Conservation (phyloP, 2,797 vertebrate genomes). For the Sus cebifrons region DNA sequence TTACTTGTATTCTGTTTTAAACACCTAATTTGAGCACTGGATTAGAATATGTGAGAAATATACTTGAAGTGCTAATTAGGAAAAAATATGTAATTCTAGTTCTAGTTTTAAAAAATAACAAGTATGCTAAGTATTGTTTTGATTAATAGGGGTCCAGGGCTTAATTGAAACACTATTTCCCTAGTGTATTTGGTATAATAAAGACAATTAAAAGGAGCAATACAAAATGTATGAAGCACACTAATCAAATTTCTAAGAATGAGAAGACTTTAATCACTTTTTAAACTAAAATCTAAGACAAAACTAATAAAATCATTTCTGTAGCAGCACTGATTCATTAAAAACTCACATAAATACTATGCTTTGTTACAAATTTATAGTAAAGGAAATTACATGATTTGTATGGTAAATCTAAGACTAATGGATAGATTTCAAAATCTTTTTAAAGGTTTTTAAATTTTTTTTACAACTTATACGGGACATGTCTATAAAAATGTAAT, state of each 20-base stretch:
- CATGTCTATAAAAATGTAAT: constrained; percentile 13
- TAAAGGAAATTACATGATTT: constrained; percentile 24
- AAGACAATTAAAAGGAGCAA: constrained; percentile 49
- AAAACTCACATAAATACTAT: constrained; percentile 24
- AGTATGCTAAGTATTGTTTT: constrained; percentile 50
- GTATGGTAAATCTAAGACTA: neutral
- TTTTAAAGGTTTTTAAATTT: neutral
- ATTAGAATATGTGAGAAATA: constrained; percentile 40
- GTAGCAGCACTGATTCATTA: neutral
- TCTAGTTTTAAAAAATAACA: constrained; percentile 43
- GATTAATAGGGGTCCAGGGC: neutral
- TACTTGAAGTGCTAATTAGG: constrained; percentile 37
- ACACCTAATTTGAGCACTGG: constrained; percentile 41
- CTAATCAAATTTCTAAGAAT: constrained; percentile 58
- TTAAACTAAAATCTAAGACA: constrained; percentile 52
- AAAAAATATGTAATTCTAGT: constrained; percentile 56
- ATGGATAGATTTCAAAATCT: neutral
- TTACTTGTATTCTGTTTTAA: neutral
- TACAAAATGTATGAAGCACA: neutral
- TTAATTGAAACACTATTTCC: constrained; percentile 61
- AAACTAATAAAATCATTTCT: constrained; percentile 36
- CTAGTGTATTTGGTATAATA: constrained; percentile 9
- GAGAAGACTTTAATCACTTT: constrained; percentile 20
- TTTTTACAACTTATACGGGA: neutral
- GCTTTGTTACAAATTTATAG: neutral